Conservation (phyloP, 2,113 vertebrate species). For the Anser brachyrhynchus region DNA sequence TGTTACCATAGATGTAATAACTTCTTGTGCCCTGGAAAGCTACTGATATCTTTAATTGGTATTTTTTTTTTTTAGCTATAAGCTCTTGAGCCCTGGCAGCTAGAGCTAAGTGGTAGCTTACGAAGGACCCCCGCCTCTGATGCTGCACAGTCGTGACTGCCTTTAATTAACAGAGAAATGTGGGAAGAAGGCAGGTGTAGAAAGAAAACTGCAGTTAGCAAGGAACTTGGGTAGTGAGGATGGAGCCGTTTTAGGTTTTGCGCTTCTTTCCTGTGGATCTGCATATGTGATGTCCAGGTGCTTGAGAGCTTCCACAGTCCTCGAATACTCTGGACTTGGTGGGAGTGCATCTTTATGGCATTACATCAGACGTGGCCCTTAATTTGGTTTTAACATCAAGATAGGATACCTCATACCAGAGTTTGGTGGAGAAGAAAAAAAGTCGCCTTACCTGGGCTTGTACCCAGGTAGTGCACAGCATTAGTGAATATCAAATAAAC, state of each 20-base stretch:
- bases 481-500: not conserved
- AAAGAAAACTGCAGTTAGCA: not conserved
- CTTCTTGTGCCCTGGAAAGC: not conserved
- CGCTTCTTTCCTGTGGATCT: not conserved
- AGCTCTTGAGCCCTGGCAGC: not conserved
- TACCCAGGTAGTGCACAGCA: not conserved
- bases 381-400: not conserved
- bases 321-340: not conserved
- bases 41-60: not conserved
- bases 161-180: not conserved
- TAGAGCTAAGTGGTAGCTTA: not conserved
- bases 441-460: not conserved
- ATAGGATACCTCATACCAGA: rapidly evolving
- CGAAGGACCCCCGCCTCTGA: not conserved
- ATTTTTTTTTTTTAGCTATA: not conserved
- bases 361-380: not conserved
- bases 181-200: not conserved
- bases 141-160: not conserved
- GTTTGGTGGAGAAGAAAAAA: not conserved
- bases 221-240: not conserved
- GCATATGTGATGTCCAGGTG: not conserved
- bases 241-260: rapidly evolving
- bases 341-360: not conserved
- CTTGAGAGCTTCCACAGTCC: not conserved
- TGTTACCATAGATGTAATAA: not conserved